phyloP scores from a whole-genome alignment of 2,888 invertebrate species.

The Baronia brevicornis region DNA sequence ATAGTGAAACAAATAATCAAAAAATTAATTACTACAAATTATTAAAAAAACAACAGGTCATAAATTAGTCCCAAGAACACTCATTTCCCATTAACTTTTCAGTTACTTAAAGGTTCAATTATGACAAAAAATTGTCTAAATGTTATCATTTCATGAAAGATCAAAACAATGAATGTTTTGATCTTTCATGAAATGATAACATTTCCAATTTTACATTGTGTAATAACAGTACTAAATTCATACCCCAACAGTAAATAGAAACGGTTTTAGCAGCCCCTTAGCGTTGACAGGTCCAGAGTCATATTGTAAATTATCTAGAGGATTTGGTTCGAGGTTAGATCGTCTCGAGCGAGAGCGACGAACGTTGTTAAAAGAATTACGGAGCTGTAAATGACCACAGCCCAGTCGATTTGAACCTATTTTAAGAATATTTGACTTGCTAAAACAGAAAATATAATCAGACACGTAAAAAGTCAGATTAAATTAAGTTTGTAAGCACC shows the following conservation, averaged over 20 bases:
- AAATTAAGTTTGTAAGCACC: slow-evolving; percentile 10
- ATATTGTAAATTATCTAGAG: slow-evolving; percentile 53
- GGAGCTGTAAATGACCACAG: slow-evolving; percentile 35
- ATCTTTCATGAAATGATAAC: background rate
- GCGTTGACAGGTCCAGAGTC: slow-evolving; percentile 57
- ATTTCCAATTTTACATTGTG: background rate
- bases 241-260: slow-evolving; percentile 80
- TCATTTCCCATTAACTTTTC: no score
- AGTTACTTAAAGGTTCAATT: no score
- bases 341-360: slow-evolving; percentile 37
- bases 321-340: slow-evolving; percentile 41
- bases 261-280: slow-evolving; percentile 74
- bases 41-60: no score
- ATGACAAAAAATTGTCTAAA: no score
- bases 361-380: slow-evolving; percentile 52
- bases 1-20: no score
- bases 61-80: no score
- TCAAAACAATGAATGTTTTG: no score
- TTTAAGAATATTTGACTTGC: slow-evolving; percentile 26
- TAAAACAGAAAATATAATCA: slow-evolving; percentile 21
- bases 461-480: slow-evolving; percentile 15
- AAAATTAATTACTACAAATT: no score
- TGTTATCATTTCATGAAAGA: no score
- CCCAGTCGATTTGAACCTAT: slow-evolving; percentile 19
- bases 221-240: slow-evolving; percentile 31